Base-by-base conservation (phyloP, 2,888 invertebrate species). In the Caenorhabditis sp. region DNA sequence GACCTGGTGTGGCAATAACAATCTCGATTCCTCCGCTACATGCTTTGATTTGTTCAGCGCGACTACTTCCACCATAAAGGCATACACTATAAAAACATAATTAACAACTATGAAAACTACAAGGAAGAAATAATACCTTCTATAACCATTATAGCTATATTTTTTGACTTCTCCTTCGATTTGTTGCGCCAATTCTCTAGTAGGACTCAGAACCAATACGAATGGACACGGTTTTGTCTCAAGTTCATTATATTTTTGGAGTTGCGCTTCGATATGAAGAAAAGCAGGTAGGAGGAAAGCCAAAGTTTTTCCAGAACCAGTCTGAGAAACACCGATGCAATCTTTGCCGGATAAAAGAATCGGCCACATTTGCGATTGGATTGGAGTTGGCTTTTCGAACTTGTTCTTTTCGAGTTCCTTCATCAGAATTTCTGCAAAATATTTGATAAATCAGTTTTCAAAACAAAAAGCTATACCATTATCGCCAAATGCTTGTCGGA, bases 301-400 rank as follows among this genome's bases (percentile, higher is more conserved):
- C 4, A 73, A n/a, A 95, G 96, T 67, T 96, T 85, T 87, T 88
- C 91, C 92, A 21, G 94, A 94, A 66, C 94, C 94, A 7, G 95
- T 95, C 89, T 96, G 96, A 0, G 96, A 95, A 76, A 97, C 95
- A 17, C 96, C 97, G 88, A 97, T 95, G 88, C 95, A 89, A 89
- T 97, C 97, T 87, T 74, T 60, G 20, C 74, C 66, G 5, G 63
- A 73, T 8, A 68, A 56, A 0, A 96, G 90, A 73, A 96, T 91
- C 0, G 97, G 96, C 96, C 96, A 97, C 0, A 94, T 93, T 89
- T 96, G 96, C 70, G 92, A 91, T 85, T 90, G 90, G 84, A 97
- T 95, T 0, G 96, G 96, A 0, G 94, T 93, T 0, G 96, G 97
- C 72, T 91, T 91, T 26, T 89, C 88, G 88, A 96, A 97, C 0